Base-by-base conservation (phyloP, 2,113 vertebrate genomes). In the Gasterosteus aculeatus region DNA sequence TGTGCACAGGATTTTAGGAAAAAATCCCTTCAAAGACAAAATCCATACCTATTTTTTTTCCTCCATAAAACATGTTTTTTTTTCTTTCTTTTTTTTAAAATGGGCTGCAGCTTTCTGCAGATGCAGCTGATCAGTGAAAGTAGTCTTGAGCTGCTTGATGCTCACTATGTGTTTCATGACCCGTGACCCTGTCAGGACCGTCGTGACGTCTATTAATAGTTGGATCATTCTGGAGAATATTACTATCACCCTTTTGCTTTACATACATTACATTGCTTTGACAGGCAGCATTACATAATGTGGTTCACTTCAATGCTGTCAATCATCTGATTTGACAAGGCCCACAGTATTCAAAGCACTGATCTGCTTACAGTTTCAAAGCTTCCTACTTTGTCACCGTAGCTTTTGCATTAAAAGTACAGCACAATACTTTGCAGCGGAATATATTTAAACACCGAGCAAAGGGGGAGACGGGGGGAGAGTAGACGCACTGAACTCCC, bases 1-100 rank as follows among this genome's bases (percentile, higher is more conserved):
- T 80, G 83, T 80, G 80, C 72, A 83, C 38, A 33, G 72, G 59
- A 56, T 54, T 10, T 26, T 12, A 87, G 51, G 39, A 42, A 59
- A 80, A 80, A 73, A 78, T 60, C 44, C 72, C 84, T 89, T 87
- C 83, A 91, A 87, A 90, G 57, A 76, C 88, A 42, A 29, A 72
- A 88, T 82, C 80, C 82, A 78, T 70, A 78, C 62, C 26, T 19
- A 19, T 57, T 77, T 69, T 81, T 63, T 65, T 66, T 31, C 56
- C 56, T 16, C 5, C 7, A 60, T 60, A 5, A 49, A 81, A 84
- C 59, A 38, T 73, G 61, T 74, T 49, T 63, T 69, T 44, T 31
- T 6, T n/a, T 7, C 6, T n/a, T 53, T 12, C 6, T 14, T 62
- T 53, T 80, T 75, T 82, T 65, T 47, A 26, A 86, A 86, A 77